A percentile compares a stretch with the other conserved stretches of the same genome.
Conservation (phyloP, 2,797 vertebrate species). For the Tadarida brasiliensis region DNA sequence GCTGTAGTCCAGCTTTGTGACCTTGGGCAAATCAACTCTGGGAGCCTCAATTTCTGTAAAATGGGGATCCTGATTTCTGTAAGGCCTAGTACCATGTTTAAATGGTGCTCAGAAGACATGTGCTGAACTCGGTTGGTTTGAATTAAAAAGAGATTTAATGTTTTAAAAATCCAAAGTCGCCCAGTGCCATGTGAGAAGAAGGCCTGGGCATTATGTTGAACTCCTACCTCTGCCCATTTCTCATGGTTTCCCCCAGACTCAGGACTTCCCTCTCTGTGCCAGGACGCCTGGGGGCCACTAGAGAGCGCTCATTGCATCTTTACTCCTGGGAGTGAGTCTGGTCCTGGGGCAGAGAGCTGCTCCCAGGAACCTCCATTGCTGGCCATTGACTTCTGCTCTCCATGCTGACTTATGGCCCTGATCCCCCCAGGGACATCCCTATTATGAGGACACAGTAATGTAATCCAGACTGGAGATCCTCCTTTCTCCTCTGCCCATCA, state of each 20-base stretch:
- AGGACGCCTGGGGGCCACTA: conserved; percentile 26
- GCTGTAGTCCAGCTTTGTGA: neutral
- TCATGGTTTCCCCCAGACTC: neutral
- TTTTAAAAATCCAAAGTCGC: neutral
- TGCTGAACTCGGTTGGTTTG: neutral
- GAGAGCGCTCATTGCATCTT: conserved; percentile 29
- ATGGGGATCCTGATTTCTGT: neutral
- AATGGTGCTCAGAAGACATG: neutral
- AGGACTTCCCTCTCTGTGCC: neutral
- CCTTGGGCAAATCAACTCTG: neutral
- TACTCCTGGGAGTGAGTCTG: neutral
- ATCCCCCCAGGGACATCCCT: neutral
- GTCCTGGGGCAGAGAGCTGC: neutral
- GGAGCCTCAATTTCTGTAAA: neutral
- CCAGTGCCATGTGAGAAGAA: neutral
- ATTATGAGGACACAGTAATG: neutral
- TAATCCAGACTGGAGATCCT: neutral
- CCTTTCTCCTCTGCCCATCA: neutral
- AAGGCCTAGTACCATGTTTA: neutral
- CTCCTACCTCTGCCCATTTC: neutral
- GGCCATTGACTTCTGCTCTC: neutral
- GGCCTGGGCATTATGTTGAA: neutral
- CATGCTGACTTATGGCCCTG: neutral
- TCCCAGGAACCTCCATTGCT: neutral
- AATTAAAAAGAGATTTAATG: neutral